Conservation (phyloP, 1,140 invertebrate genomes). For the Popillia japonica region DNA sequence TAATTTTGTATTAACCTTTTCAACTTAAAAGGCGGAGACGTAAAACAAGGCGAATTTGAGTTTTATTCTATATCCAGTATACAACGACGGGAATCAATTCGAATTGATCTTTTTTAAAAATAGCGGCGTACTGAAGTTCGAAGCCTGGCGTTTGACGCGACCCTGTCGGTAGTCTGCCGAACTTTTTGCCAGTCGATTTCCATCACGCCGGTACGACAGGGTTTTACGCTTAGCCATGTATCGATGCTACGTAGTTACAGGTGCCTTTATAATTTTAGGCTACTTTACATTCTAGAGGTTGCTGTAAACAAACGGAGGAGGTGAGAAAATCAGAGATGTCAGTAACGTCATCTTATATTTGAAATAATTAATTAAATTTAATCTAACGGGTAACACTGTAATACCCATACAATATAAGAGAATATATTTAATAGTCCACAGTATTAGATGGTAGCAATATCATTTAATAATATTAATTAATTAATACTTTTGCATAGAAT, state of each 20-base stretch:
- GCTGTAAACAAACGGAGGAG: too few relatives aligned
- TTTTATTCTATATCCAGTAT: not conserved
- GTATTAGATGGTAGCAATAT: too few relatives aligned
- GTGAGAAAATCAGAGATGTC: too few relatives aligned
- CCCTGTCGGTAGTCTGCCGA: conserved; percentile 52
- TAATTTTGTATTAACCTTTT: not conserved
- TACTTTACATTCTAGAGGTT: too few relatives aligned
- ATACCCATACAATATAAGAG: too few relatives aligned
- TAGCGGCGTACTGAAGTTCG: conserved; percentile 10
- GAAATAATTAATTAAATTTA: too few relatives aligned
- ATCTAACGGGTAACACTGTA: too few relatives aligned
- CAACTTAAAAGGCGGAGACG: not conserved
- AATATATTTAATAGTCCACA: too few relatives aligned
- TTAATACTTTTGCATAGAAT: too few relatives aligned
- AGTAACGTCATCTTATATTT: too few relatives aligned
- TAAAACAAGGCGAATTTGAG: not conserved
- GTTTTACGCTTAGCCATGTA: conserved; percentile 27
- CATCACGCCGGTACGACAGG: conserved; percentile 53
- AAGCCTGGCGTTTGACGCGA: conserved; percentile 43
- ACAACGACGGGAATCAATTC: not conserved
- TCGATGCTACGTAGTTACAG: not conserved
- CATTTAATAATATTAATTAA: too few relatives aligned
- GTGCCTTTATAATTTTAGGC: not conserved
- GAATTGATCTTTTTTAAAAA: conserved; percentile 39
- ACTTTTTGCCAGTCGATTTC: conserved; percentile 49